Base-by-base conservation (phyloP, 2,888 invertebrate species). In the Conomelus anceps region DNA sequence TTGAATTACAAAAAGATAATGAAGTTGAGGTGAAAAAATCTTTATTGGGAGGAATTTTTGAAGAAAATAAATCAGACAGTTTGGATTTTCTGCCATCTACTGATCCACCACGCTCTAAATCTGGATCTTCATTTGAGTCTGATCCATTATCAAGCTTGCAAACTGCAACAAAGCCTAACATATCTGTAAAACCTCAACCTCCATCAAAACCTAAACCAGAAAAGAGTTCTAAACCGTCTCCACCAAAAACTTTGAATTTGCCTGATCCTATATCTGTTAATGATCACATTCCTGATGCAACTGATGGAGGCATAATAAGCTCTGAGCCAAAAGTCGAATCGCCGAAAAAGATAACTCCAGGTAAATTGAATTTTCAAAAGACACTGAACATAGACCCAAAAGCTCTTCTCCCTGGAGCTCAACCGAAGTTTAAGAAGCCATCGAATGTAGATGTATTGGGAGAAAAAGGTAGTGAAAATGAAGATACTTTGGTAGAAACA, bases 341-440 rank as follows among this genome's bases (percentile, higher is more conserved):
- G 24, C 88, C 88, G 87, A 24, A 63, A 26, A 88, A 29, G 84
- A 63, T 41, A 3, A 22, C 29, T 89, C 63, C 88, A 84, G 89
- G 90, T 22, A 90, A 90, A 63, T 85, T 90, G 22, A 90, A 89
- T 88, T 29, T 88, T 84, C 85, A 89, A 23, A 86, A 88, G 22
- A 86, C 85, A 17, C 41, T 91, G n/a, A 90, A 90, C 17, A 91
- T 91, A 84, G 91, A 91, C 34, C 90, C 91, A 13, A 88, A 85
- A 26, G 90, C 91, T 24, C 84, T 91, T 4, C 87, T 91, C 9
- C 91, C 90, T n/a, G 91, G 91, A 7, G 89, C 89, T 13, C 90
- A 87, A 63, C 91, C 89, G 3, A 84, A 63, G 9, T 84, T 89
- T 34, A 87, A 84, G 22, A 84, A 34, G 84, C 23, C 22, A 24